Base-by-base conservation (phyloP, 2,113 vertebrate species). In the Neolamprologus kungweensis region DNA sequence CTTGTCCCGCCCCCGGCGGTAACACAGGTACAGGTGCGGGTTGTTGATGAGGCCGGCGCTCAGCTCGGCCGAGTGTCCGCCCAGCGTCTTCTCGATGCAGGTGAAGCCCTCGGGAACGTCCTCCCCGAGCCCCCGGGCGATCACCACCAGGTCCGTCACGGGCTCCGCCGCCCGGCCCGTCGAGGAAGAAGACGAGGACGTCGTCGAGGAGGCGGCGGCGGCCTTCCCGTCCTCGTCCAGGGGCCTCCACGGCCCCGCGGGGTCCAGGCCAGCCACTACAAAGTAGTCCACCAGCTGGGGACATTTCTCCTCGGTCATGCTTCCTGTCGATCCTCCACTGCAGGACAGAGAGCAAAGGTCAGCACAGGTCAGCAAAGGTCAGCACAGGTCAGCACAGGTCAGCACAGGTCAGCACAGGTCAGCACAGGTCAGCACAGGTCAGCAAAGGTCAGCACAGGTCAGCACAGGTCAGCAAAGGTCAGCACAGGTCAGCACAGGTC, bases 241-340 rank as follows among this genome's bases (percentile, higher is more conserved):
- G 8, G 95, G 95, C 85, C 88, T 96, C 65, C 91, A 97, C 4
- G 85, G 90, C 10, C 95, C 96, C 0, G 16, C 65, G 1, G 94
- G 95, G 89, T 97, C 94, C 79, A 99, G 96, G 7, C 98, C 98
- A 1, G 98, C 98, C 89, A 99, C 97, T 92, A 99, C 98, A 12
- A 99, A 99, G 80, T 99, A 99, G 94, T 99, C 98, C 96, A 98
- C 98, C 93, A 99, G 96, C 96, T 98, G 98, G 4, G 98, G 98
- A 88, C 97, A 97, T 95, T 97, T 96, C 96, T 99, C 98, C 91
- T 99, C 98, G 9, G 97, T 94, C 98, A 99, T 98, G 96, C 94
- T 93, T 95, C 93, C 91, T 71, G 89, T 90, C 86, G 90, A 92
- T 83, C 90, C 92, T 84, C 94, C 87, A 55, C 95, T 95, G 87